Percentiles rank a stretch among this genome's conserved stretches.
Conservation (phyloP, 1,140 invertebrate genomes). For the Ruditapes philippinarum region DNA sequence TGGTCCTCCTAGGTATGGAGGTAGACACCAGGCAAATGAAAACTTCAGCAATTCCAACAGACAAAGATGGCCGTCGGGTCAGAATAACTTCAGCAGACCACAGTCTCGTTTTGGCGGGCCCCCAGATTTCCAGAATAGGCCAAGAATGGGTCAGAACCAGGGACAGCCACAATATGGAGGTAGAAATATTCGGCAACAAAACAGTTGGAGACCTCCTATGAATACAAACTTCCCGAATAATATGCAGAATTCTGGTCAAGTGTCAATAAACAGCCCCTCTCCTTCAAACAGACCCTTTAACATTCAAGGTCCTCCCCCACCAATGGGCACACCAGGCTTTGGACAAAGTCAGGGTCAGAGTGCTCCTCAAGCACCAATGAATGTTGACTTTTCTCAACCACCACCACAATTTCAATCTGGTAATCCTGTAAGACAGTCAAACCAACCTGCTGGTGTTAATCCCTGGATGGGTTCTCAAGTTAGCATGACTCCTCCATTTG, state of each 20-base stretch:
- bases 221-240: background rate
- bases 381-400: background rate
- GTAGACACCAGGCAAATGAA: background rate
- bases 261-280: background rate
- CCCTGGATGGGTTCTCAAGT: background rate
- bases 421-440: background rate
- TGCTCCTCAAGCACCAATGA: background rate
- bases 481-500: background rate
- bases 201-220: background rate
- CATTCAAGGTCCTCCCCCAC: background rate
- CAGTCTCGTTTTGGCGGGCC: slow-evolving; percentile 35
- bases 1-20: background rate
- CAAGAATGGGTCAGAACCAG: background rate
- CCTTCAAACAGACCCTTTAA: background rate
- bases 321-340: background rate
- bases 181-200: background rate
- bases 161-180: background rate
- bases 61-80: slow-evolving; percentile 7
- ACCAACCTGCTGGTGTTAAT: background rate
- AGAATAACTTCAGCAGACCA: slow-evolving; percentile 14
- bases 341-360: background rate
- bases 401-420: background rate
- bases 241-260: background rate
- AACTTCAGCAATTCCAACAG: background rate
- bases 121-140: slow-evolving; percentile 25